phyloP scores from a whole-genome alignment of 2,113 vertebrate species.

The Cyphomyrus discorhynchus region DNA sequence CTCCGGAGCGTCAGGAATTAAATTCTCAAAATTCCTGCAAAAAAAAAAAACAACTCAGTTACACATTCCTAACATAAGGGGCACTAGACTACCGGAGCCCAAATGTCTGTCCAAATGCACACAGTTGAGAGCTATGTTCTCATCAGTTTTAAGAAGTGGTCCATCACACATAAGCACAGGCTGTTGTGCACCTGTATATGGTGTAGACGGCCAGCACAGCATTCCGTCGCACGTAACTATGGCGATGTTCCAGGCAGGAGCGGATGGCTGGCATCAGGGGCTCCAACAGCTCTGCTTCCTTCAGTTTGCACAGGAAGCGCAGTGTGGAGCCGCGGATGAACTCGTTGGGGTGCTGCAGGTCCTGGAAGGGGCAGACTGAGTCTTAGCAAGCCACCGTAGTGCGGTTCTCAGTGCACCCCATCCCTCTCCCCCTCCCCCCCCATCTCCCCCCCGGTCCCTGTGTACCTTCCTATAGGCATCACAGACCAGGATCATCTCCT shows the following conservation, averaged over 20 bases:
- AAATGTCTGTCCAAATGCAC: background rate
- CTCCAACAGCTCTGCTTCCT: constrained; percentile 91
- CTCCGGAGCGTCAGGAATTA: constrained; percentile 96
- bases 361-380: constrained; percentile 53
- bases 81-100: background rate
- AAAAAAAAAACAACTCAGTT: constrained; percentile 5
- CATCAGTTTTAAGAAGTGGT: background rate
- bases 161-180: background rate
- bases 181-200: constrained; percentile 77
- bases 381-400: background rate
- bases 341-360: constrained; percentile 96
- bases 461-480: constrained; percentile 96
- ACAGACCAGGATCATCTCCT: constrained; percentile 98
- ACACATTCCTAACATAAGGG: background rate
- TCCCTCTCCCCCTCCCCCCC: too few relatives aligned
- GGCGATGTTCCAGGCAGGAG: constrained; percentile 88
- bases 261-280: constrained; percentile 97
- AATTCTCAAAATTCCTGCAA: constrained; percentile 92
- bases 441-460: background rate
- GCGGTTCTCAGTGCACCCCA: background rate
- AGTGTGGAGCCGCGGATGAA: constrained; percentile 97
- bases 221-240: constrained; percentile 95
- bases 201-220: constrained; percentile 97
- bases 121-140: background rate
- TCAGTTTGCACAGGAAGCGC: constrained; percentile 95